A percentile compares a stretch with the other conserved stretches of the same genome.
These are phyloP conservation scores for Aplochiton taeniatus DNA, from an alignment of 2,797 vertebrate species.

Conservation along the genomic window DNA sequence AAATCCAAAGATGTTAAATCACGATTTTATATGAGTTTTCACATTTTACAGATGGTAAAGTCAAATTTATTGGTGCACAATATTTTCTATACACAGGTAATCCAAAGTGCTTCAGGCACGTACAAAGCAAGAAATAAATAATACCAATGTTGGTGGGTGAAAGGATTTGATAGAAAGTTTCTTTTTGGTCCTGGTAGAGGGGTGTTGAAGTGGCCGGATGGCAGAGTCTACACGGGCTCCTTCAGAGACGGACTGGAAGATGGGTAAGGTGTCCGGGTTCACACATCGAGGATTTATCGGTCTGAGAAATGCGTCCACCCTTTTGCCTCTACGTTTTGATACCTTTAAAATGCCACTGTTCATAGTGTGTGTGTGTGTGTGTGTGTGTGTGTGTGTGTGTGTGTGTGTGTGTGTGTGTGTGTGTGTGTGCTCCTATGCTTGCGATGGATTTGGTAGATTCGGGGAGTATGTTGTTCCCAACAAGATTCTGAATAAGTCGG, in stretches of 20 bases:
- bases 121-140: background rate
- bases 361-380: background rate
- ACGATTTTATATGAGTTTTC: too few relatives aligned
- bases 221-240: conserved; percentile 87
- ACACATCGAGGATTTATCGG: background rate
- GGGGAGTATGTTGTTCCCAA: conserved; percentile 88
- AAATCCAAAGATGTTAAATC: too few relatives aligned
- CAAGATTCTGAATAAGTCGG: conserved; percentile 84
- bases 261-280: conserved; percentile 76
- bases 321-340: too few relatives aligned
- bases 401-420: background rate
- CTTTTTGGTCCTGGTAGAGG: conserved; percentile 74
- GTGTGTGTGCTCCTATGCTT: too few relatives aligned
- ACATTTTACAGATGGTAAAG: too few relatives aligned
- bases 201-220: conserved; percentile 90
- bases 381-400: background rate
- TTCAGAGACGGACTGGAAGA: conserved; percentile 94
- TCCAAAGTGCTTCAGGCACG: too few relatives aligned
- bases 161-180: background rate
- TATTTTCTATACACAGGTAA: too few relatives aligned
- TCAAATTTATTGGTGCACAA: too few relatives aligned
- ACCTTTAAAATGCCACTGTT: too few relatives aligned
- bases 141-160: background rate
- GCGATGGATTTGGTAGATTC: conserved; percentile 56
- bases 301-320: too few relatives aligned